phyloP scores from a whole-genome alignment of 2,113 vertebrate species.

The Anser cygnoides region DNA sequence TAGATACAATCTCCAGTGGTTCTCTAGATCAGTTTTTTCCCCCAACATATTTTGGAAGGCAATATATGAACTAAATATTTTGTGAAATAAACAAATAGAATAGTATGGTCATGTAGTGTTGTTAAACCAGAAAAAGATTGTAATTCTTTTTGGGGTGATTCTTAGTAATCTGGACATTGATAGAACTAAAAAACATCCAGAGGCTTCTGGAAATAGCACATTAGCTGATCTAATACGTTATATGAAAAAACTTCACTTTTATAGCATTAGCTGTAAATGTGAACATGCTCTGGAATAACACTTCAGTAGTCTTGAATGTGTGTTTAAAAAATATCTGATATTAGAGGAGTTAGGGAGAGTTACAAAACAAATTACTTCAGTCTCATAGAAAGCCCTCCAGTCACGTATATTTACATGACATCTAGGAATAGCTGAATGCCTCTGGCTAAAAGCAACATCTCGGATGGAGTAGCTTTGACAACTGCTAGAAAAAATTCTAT shows the following conservation, averaged over 20 bases:
- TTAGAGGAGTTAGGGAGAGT: background rate
- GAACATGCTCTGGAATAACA: background rate
- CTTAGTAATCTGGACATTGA: background rate
- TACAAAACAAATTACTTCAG: constrained; percentile 20
- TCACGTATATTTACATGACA: constrained; percentile 22
- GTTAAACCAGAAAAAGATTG: background rate
- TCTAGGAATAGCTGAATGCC: constrained; percentile 26
- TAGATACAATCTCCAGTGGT: background rate
- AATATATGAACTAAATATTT: background rate
- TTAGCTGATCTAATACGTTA: background rate
- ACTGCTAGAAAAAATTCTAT: constrained; percentile 23
- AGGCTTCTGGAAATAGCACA: background rate
- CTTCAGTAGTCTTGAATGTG: background rate
- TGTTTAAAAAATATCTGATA: background rate
- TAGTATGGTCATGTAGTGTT: background rate
- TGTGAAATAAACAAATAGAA: background rate
- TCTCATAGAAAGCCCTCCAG: constrained; percentile 21
- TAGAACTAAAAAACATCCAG: background rate
- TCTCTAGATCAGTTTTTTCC: background rate
- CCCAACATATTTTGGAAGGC: background rate
- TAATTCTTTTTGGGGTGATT: background rate
- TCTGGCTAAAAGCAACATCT: constrained; percentile 2
- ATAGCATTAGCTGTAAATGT: background rate
- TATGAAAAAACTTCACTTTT: background rate
- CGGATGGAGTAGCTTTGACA: constrained; percentile 29